Conservation (phyloP, 2,888 invertebrate species). For the Xestia c-nigrum region DNA sequence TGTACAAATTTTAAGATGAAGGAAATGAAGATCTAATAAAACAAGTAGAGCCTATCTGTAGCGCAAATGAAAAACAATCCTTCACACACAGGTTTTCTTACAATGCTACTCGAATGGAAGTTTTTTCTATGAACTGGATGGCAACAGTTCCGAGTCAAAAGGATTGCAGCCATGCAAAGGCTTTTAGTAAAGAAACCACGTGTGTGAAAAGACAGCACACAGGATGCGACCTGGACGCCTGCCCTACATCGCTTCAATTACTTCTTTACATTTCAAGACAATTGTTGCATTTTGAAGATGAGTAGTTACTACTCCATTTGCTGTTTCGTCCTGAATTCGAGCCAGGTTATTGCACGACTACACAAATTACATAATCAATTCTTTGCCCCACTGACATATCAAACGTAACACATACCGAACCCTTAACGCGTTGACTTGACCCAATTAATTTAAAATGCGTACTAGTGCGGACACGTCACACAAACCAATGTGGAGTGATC, state of each 20-base stretch:
- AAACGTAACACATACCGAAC: constrained; percentile 52
- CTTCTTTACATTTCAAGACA: constrained; percentile 20
- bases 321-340: constrained; percentile 32
- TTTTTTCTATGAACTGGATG: constrained; percentile 33
- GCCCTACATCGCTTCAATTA: constrained; percentile 39
- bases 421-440: constrained; percentile 73
- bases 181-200: constrained; percentile 19
- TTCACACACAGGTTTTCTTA: constrained; percentile 22
- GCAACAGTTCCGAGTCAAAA: constrained; percentile 33
- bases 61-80: constrained; percentile 6
- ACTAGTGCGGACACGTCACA: constrained; percentile 72
- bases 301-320: background rate
- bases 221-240: constrained; percentile 4
- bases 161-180: constrained; percentile 19
- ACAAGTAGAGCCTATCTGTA: background rate
- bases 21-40: background rate
- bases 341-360: constrained; percentile 59
- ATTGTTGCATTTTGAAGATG: constrained; percentile 7
- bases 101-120: constrained; percentile 40
- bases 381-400: constrained; percentile 61
- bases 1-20: background rate
- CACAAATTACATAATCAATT: constrained; percentile 61
- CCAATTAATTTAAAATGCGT: constrained; percentile 80
- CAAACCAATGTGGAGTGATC: constrained; percentile 70
- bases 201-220: constrained; percentile 14